Evolutionary conservation across 2,797 vertebrate species (phyloP).

Genomic region (Enteromius anoplus): DNA sequence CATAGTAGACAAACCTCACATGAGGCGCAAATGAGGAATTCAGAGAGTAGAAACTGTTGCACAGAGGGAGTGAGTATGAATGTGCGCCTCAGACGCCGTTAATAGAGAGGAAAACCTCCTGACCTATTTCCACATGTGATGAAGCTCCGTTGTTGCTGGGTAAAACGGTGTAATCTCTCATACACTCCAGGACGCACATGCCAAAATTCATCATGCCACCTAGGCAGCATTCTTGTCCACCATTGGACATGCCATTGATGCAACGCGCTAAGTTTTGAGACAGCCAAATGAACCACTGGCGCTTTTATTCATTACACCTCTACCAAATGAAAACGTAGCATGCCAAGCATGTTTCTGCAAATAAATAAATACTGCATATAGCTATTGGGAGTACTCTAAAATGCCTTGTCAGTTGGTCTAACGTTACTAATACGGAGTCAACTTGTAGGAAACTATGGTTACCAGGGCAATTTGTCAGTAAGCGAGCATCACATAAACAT

Average conservation of each 20-base stretch:
- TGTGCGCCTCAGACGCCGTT: slow-evolving; percentile 18
- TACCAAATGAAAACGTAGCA: background rate
- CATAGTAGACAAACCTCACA: background rate
- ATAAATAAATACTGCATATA: background rate
- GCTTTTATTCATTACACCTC: background rate
- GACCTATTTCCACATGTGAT: slow-evolving; percentile 72
- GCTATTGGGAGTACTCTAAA: background rate
- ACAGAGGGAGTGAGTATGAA: background rate
- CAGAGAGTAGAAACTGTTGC: slow-evolving; percentile 7
- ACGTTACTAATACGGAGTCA: background rate
- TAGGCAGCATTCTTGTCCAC: background rate
- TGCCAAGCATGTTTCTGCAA: background rate
- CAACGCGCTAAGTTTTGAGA: background rate
- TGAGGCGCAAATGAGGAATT: background rate
- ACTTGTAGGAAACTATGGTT: background rate
- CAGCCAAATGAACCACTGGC: background rate
- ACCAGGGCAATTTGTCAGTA: background rate
- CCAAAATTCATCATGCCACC: background rate
- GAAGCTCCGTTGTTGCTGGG: slow-evolving; percentile 64
- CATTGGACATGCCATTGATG: background rate
- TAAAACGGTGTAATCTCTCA: background rate
- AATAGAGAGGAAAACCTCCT: slow-evolving; percentile 54
- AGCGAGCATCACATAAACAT: background rate
- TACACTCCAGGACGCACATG: background rate
- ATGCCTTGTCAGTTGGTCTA: background rate